Conservation (phyloP, 2,797 vertebrate genomes). For the Erpetoichthys calabaricus region DNA sequence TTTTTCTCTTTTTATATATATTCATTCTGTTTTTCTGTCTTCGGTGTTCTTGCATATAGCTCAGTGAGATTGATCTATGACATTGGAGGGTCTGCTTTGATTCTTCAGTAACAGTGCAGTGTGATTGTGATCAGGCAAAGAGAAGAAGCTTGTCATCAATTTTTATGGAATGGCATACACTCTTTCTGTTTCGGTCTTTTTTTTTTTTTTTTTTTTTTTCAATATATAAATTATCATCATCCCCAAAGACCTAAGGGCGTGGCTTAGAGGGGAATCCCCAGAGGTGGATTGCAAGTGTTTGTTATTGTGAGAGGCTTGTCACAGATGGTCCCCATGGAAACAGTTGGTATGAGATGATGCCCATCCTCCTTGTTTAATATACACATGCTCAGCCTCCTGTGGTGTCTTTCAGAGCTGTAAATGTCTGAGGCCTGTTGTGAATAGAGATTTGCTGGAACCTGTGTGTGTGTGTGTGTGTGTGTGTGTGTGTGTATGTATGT, state of each 20-base stretch:
- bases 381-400: conserved; percentile 8
- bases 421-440: neutral
- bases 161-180: neutral
- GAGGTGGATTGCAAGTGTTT: conserved; percentile 46
- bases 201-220: neutral
- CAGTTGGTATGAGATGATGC: conserved; percentile 54
- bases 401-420: conserved; percentile 3
- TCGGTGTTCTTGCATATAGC: too few relatives aligned
- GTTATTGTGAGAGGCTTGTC: conserved; percentile 51
- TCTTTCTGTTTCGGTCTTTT: too few relatives aligned
- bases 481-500: conserved; percentile 5
- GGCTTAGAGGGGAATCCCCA: conserved; percentile 30
- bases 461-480: neutral
- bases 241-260: conserved; percentile 25
- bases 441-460: neutral
- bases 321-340: conserved; percentile 53
- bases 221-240: conserved; percentile 1
- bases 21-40: too few relatives aligned
- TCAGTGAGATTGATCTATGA: too few relatives aligned
- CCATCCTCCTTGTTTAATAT: conserved; percentile 12
- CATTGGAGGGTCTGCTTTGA: too few relatives aligned
- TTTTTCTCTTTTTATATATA: too few relatives aligned
- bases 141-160: neutral
- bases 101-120: too few relatives aligned
- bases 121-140: too few relatives aligned